These are phyloP conservation scores for Malacoraja senta DNA, from an alignment of 2,797 vertebrate genomes.

Conservation along the genomic window DNA sequence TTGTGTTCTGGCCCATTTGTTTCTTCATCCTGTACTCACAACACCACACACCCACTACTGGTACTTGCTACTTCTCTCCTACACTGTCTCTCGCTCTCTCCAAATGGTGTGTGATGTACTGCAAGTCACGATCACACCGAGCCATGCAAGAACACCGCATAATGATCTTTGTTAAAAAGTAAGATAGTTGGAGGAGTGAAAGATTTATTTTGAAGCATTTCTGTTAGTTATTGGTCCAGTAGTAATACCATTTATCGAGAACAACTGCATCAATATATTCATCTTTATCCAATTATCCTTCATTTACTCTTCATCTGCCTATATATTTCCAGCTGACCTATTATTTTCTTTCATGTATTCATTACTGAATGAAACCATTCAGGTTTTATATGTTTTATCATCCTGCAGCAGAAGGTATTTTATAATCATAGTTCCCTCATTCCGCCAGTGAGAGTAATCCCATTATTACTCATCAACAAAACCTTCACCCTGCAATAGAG, in stretches of 20 bases:
- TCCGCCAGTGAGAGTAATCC: neutral
- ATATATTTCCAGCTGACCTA: neutral
- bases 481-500: neutral
- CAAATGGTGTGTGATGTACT: conserved; percentile 36
- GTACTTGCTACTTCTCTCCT: conserved; percentile 34
- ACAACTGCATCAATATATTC: neutral
- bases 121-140: conserved; percentile 26
- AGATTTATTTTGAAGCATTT: conserved; percentile 15
- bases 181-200: conserved; percentile 4
- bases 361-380: neutral
- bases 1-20: conserved; percentile 30
- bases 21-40: conserved; percentile 17
- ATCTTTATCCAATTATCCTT: neutral
- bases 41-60: conserved; percentile 19
- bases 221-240: neutral
- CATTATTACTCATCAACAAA: neutral
- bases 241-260: neutral
- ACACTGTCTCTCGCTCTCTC: conserved; percentile 32
- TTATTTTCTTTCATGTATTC: neutral
- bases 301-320: neutral
- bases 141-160: conserved; percentile 17
- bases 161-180: neutral
- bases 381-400: neutral
- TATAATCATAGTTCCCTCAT: neutral
- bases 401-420: neutral